Base-by-base conservation (phyloP, 1,140 invertebrate genomes). In the Alviniconcha marisindica region DNA sequence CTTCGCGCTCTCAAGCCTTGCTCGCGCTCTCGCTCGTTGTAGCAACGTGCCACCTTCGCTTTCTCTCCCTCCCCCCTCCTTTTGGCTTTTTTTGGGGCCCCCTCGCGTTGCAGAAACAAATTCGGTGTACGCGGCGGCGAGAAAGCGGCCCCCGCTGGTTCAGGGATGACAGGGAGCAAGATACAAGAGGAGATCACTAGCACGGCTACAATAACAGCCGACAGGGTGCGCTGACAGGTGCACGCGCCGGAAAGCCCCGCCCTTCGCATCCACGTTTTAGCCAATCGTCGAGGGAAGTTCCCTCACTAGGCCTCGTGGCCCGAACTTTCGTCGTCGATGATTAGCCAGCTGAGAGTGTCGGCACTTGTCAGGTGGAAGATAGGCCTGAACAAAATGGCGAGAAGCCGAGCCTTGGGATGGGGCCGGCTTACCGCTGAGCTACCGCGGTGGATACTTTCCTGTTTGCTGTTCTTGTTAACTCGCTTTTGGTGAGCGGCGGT, bases 211-310 rank as follows among this genome's bases (percentile, higher is more conserved):
- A 78, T 78, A 78, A 78, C 77, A 78, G 77, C 77, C 77, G 77
- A 78, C 77, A 78, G 77, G 77, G 77, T 60, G 77, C 77, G 77
- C 77, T 78, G 77, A 78, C 77, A 78, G 77, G 77, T 78, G 77
- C 77, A 78, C 77, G 77, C 77, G 44, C 51, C 77, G 31, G 4
- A 24, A 78, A 78, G 77, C 77, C 77, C 77, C 77, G 51, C 77
- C 77, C 51, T 60, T 40, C n/a, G 12, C 48, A 24, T 51, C 51
- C n/a, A 4, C 7, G n/a, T 14, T 40, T 18, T 31, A 38, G 33
- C 77, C 77, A 78, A 78, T 78, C 48, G 56, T 38, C 24, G 28
- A 4, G 48, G 14, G 33, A 56, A 24, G 44, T 36, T 28, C 10
- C 69, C 1, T 31, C 69, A 4, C 31, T 4, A 33, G 15, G 69